These are phyloP conservation scores for Miniopterus natalensis DNA, from an alignment of 2,113 vertebrate genomes.

Conservation along the genomic window DNA sequence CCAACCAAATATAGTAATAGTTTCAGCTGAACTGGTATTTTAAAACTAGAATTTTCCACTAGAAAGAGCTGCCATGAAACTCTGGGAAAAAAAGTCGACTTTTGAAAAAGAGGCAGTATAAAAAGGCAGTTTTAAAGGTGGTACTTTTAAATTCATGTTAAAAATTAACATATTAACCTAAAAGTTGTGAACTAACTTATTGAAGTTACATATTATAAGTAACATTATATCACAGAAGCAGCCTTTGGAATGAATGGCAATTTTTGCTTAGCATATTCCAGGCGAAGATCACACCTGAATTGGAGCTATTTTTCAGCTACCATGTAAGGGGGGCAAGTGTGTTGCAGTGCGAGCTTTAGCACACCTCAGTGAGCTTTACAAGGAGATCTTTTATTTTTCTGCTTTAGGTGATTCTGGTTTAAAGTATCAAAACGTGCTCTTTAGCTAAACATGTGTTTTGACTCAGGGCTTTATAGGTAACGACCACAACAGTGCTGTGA, in stretches of 20 bases:
- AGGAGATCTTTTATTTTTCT: not conserved
- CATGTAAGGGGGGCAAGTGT: not conserved
- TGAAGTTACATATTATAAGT: not conserved
- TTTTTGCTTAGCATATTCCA: not conserved
- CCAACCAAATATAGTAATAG: constrained; percentile 53
- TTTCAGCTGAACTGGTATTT: not conserved
- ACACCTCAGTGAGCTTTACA: not conserved
- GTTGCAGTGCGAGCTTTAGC: not conserved
- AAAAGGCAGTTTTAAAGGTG: not conserved
- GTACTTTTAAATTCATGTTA: not conserved
- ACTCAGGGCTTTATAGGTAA: not conserved
- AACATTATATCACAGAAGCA: not conserved
- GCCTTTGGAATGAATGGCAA: not conserved
- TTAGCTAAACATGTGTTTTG: not conserved
- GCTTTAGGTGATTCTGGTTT: not conserved
- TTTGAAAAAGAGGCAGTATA: not conserved
- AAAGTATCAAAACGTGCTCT: not conserved
- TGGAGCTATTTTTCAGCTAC: not conserved
- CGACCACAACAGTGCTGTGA: not conserved
- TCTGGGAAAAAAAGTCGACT: not conserved
- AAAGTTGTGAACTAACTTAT: not conserved
- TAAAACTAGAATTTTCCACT: constrained; percentile 6
- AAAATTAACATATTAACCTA: not conserved
- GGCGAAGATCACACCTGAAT: not conserved
- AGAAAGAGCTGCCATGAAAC: not conserved